Base-by-base conservation (phyloP, 2,113 vertebrate genomes). In the Sceloporus tristichus region DNA sequence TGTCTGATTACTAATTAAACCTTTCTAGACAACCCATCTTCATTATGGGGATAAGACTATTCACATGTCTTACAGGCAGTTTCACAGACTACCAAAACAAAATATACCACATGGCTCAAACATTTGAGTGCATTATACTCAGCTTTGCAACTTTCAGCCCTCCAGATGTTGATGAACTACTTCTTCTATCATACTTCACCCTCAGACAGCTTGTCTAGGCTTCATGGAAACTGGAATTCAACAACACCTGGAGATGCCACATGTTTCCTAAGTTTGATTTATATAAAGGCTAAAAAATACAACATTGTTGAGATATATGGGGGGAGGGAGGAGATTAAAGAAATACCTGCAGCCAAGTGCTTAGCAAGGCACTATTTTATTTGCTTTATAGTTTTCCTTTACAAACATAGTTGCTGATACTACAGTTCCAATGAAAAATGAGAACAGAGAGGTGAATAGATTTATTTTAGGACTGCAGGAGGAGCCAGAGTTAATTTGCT, bases 341-440 rank as follows among this genome's bases (percentile, higher is more conserved):
- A 76, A 38, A 83, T n/a, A 62, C 0, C 1, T 34, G 0, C 77
- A 87, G 3, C 59, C 54, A 68, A 79, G 1, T 0, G 18, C 74
- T 29, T 78, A n/a, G 27, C 9, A 91, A 40, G 42, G 73, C 42
- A 81, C 79, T 21, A 65, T 80, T 42, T 27, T 53, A 18, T 53
- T 71, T 74, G 40, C 59, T 59, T 0, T 87, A 14, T 2, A 86
- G 13, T 59, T 82, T 85, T 82, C 53, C 88, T 90, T 81, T 74
- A 66, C 79, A 68, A 91, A 86, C 7, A 65, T 34, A 70, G 53
- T 6, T 89, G 54, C 74, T 53, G 78, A 18, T 84, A 75, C n/a
- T 42, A 87, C 54, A 23, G 29, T 80, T 91, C 59, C 66, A 89
- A 84, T 80, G 38, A 83, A 87, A 90, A 92, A 27, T 0, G 4